phyloP scores from a whole-genome alignment of 2,888 invertebrate species.

The Ashinkailepas kermadecensis region DNA sequence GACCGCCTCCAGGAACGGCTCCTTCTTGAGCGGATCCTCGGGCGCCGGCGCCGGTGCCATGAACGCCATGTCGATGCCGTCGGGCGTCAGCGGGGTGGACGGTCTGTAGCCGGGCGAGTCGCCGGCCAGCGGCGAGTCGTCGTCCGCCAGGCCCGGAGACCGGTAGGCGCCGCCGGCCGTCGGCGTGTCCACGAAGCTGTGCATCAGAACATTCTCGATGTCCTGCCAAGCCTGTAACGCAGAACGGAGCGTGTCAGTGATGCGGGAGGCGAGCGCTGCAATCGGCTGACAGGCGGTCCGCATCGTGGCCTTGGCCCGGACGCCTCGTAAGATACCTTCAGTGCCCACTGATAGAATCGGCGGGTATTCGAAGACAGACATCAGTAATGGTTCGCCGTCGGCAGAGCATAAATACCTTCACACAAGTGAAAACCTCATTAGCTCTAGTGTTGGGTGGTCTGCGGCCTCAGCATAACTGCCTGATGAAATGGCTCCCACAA shows the following conservation, averaged over 20 bases:
- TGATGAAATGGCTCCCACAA: not conserved
- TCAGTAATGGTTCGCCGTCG: not conserved
- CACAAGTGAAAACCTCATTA: conserved; percentile 4
- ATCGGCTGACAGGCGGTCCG: not conserved
- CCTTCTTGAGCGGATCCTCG: not conserved
- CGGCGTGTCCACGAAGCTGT: not conserved
- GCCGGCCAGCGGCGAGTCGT: not conserved
- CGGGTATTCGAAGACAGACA: not conserved
- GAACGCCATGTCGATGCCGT: not conserved
- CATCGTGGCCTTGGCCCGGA: not conserved
- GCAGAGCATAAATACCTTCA: conserved; percentile 2
- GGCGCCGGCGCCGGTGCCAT: not conserved
- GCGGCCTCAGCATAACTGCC: not conserved
- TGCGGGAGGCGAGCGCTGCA: not conserved
- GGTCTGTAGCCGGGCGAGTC: not conserved
- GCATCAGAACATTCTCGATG: conserved; percentile 6
- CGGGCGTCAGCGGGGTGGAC: not conserved
- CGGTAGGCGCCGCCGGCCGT: not conserved
- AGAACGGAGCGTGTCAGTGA: too few species aligned
- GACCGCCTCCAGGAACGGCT: not conserved
- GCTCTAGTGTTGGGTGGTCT: not conserved
- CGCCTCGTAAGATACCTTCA: not conserved
- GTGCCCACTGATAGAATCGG: not conserved
- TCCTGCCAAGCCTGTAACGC: conserved; percentile 5
- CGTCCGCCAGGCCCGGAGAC: not conserved